phyloP scores from a whole-genome alignment of 2,113 vertebrate species.

The Sapayoa aenigma region DNA sequence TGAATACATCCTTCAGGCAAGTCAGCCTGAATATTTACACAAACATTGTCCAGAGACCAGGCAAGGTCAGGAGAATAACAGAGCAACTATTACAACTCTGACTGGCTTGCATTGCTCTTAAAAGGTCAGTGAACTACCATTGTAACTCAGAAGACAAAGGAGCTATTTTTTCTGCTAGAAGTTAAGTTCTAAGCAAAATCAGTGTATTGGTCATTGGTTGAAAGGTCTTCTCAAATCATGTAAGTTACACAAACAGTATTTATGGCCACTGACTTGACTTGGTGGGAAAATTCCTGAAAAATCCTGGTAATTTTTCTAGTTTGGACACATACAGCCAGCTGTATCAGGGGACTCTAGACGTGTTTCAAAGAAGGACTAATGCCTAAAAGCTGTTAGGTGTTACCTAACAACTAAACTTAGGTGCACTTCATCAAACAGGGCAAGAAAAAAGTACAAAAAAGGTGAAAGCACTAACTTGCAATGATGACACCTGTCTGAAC shows the following conservation, averaged over 20 bases:
- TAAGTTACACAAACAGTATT: neutral
- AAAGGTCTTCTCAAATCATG: neutral
- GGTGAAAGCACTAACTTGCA: neutral
- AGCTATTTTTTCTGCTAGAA: neutral
- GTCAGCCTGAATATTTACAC: neutral
- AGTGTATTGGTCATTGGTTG: neutral
- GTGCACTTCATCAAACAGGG: neutral
- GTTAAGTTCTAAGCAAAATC: neutral
- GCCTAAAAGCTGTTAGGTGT: neutral
- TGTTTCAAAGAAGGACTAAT: neutral
- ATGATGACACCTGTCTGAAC: neutral
- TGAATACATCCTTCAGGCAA: accelerated
- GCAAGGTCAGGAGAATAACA: neutral
- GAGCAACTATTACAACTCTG: neutral
- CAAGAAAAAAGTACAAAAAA: neutral
- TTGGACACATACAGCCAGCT: neutral
- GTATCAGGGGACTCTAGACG: neutral
- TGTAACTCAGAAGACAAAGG: neutral
- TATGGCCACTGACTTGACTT: neutral
- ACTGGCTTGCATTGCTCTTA: neutral
- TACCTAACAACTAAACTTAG: neutral
- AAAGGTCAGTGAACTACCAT: neutral
- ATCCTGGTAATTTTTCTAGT: neutral
- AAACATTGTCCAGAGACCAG: neutral
- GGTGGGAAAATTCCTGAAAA: neutral